These are phyloP conservation scores for Cerastis leucographa DNA, from an alignment of 2,888 invertebrate species.

Conservation along the genomic window DNA sequence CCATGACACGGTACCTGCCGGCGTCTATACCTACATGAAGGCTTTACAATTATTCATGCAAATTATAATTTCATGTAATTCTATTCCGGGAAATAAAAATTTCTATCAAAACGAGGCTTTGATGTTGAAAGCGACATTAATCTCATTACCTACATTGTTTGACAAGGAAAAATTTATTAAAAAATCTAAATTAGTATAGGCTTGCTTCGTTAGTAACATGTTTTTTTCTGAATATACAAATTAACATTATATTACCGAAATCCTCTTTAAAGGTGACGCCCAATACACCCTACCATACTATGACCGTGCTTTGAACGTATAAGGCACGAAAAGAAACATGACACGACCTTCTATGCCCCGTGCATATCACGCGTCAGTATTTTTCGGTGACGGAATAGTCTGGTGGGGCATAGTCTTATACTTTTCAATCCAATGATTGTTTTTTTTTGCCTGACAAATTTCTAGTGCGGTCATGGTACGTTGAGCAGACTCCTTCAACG, in stretches of 20 bases:
- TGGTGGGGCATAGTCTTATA: neutral
- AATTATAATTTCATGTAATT: slow-evolving; percentile 25
- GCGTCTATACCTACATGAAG: slow-evolving; percentile 16
- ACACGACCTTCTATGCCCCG: neutral
- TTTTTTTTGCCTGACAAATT: neutral
- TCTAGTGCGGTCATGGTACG: neutral
- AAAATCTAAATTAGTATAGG: neutral
- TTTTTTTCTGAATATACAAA: neutral
- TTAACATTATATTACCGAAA: neutral
- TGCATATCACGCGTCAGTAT: neutral
- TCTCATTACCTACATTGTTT: slow-evolving; percentile 21
- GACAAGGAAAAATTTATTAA: neutral
- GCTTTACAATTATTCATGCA: slow-evolving; percentile 33
- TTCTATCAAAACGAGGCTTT: slow-evolving; percentile 15
- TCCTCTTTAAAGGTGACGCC: neutral
- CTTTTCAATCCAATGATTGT: neutral
- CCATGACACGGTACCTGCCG: slow-evolving; percentile 4
- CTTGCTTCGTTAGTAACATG: neutral
- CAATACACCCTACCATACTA: too few relatives aligned
- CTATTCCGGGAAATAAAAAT: neutral
- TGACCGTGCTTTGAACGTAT: too few relatives aligned
- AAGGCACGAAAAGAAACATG: neutral
- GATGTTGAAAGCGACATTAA: slow-evolving; percentile 7
- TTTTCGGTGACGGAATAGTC: neutral
- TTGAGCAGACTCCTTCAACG: neutral